A percentile compares a stretch with the other conserved stretches of the same genome.
These are phyloP conservation scores for Micromussa lordhowensis DNA, from an alignment of 92 coral and sea anemone genomes.

Conservation along the genomic window DNA sequence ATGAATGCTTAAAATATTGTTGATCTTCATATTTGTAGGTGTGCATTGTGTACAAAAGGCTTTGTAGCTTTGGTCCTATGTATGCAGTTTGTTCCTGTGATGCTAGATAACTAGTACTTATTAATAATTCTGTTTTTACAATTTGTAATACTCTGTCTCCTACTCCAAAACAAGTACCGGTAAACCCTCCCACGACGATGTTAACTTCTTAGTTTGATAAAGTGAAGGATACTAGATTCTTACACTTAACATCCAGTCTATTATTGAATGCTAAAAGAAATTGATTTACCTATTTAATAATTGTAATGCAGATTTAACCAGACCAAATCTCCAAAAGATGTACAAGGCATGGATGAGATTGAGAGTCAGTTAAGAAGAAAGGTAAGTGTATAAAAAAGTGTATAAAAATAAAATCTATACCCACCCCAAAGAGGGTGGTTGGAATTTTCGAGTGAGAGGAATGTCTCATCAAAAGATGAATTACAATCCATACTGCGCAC, in stretches of 20 bases:
- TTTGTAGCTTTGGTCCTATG: neutral
- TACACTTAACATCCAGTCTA: too few species aligned
- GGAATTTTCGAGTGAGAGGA: too few species aligned
- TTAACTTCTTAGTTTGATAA: too few species aligned
- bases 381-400: constrained; percentile 49
- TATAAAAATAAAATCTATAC: too few species aligned
- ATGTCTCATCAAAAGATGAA: too few species aligned
- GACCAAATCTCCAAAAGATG: constrained; percentile 69
- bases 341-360: constrained; percentile 73
- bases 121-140: neutral
- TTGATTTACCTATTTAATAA: neutral
- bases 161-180: too few species aligned
- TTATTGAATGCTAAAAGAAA: too few species aligned
- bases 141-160: too few species aligned
- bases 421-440: too few species aligned
- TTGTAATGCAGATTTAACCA: constrained; percentile 72
- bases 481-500: too few species aligned
- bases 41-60: neutral
- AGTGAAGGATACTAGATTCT: neutral
- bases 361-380: constrained; percentile 81
- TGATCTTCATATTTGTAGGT: neutral
- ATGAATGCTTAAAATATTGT: neutral
- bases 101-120: neutral
- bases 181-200: too few species aligned
- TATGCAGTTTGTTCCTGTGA: neutral